Evolutionary conservation across 2,113 vertebrate genomes (phyloP), one percentile per base, ranked within the genome.

Genomic region (Centropus bengalensis): DNA sequence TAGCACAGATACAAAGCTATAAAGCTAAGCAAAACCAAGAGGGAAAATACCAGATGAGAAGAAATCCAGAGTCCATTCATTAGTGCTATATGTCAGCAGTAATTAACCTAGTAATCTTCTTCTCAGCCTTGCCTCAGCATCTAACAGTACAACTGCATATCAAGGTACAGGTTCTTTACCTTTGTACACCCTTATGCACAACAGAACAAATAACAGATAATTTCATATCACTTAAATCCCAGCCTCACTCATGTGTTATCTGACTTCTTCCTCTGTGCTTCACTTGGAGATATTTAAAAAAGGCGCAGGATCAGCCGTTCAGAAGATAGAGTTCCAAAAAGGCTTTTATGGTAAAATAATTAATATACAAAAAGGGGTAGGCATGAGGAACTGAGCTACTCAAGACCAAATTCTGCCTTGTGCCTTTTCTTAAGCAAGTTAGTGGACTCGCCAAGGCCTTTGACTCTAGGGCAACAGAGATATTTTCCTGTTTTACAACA

Each of bases 401-500:
- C 33, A 24, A 85, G 45, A 56, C 49, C 49, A 64, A 68, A 69
- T 62, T 49, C 60, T 92, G 33, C 63, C 59, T 86, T 82, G n/a
- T 62, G 60, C 58, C 21, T 79, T 86, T 73, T 70, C 69, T 80
- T 71, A 91, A 67, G 26, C 21, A 94, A 95, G 45, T 33, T 38
- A 78, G 78, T 3, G 11, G 82, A 86, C 54, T 91, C 93, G 49
- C 87, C 70, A 83, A 92, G 70, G 70, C 76, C 58, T 84, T 85
- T 82, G 63, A 88, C 88, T 90, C 40, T 20, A 80, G 66, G 82
- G 73, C 54, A 94, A 49, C 62, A 93, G 38, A 66, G 56, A 63
- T 56, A 42, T 89, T 95, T 97, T 96, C 93, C 91, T 95, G 91
- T 88, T 93, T 56, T 86, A 83, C 91, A 93, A 84, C 84, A 88